Evolutionary conservation across 2,113 vertebrate genomes (phyloP).

Genomic region (Spilogale gracilis): DNA sequence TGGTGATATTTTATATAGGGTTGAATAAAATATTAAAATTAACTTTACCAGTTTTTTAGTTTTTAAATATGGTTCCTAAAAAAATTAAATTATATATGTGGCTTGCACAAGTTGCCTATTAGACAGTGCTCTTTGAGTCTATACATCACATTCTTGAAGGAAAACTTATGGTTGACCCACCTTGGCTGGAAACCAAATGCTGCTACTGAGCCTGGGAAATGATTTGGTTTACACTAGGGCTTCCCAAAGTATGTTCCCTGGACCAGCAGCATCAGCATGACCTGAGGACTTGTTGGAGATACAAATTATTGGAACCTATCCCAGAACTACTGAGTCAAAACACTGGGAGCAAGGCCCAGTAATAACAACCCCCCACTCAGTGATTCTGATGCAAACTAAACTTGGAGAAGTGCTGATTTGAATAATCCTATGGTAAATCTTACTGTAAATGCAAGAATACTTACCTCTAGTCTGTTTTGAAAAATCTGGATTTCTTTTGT

Average conservation of each 20-base stretch:
- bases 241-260: background rate
- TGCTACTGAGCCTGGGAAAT: background rate
- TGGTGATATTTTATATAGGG: background rate
- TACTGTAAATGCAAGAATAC: background rate
- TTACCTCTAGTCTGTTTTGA: background rate
- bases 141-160: background rate
- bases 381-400: background rate
- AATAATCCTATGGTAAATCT: background rate
- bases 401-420: background rate
- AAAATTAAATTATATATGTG: background rate
- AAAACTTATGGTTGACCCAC: background rate
- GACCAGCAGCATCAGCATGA: background rate
- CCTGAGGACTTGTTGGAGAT: background rate
- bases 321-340: background rate
- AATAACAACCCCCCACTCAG: background rate
- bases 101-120: background rate
- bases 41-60: background rate
- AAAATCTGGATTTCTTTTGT: conserved; percentile 25
- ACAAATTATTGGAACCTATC: background rate
- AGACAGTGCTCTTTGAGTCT: background rate
- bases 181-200: background rate
- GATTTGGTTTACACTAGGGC: background rate
- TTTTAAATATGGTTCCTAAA: background rate
- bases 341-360: background rate
- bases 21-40: conserved; percentile 13